Conservation (phyloP, 2,888 invertebrate genomes). For the Trichacis sp. region DNA sequence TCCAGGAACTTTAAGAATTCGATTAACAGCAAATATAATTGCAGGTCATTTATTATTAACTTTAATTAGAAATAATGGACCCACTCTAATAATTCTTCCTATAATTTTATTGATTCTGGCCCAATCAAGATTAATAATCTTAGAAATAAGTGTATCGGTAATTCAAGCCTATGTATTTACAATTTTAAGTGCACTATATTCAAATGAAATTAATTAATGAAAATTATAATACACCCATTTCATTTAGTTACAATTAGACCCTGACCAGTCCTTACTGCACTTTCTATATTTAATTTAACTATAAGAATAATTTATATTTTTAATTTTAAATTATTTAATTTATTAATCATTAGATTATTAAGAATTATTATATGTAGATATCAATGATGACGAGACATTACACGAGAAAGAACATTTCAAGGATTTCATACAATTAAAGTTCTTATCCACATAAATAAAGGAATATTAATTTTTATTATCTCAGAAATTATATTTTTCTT, state of each 20-base stretch:
- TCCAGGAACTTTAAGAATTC: slow-evolving; percentile 78
- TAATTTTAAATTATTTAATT: slow-evolving; percentile 69
- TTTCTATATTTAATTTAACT: background rate
- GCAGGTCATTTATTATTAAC: slow-evolving; percentile 79
- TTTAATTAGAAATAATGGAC: slow-evolving; percentile 71
- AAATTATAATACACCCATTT: slow-evolving; percentile 58
- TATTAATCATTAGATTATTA: slow-evolving; percentile 71
- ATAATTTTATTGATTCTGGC: slow-evolving; percentile 55
- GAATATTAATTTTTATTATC: slow-evolving; percentile 72
- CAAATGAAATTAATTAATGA: slow-evolving; percentile 73
- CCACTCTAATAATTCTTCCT: slow-evolving; percentile 54
- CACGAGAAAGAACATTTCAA: slow-evolving; percentile 77
- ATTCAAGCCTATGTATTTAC: slow-evolving; percentile 79
- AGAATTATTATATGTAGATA: slow-evolving; percentile 70
- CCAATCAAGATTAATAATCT: slow-evolving; percentile 71
- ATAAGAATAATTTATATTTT: slow-evolving; percentile 73
- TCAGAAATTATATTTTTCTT: slow-evolving; percentile 38
- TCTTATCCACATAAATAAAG: slow-evolving; percentile 74
- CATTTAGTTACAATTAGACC: slow-evolving; percentile 78
- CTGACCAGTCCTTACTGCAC: slow-evolving; percentile 72
- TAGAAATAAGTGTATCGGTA: slow-evolving; percentile 75
- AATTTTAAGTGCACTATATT: slow-evolving; percentile 76
- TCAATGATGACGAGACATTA: slow-evolving; percentile 80
- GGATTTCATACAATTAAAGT: slow-evolving; percentile 75
- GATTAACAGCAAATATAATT: slow-evolving; percentile 83